Base-by-base conservation (phyloP, 2,797 vertebrate genomes). In the Danio tinwini region DNA sequence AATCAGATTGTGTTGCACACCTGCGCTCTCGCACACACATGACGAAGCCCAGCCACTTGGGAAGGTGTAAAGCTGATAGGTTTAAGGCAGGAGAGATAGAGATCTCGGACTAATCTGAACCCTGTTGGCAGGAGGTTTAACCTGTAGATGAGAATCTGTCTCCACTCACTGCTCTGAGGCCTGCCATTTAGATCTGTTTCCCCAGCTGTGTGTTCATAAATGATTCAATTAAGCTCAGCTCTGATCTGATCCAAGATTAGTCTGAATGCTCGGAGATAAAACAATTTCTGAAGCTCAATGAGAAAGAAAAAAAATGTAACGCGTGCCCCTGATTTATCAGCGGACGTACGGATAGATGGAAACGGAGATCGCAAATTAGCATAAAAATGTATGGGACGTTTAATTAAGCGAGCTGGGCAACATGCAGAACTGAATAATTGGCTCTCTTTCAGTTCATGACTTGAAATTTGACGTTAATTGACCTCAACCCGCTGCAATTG, bases 61-160 rank as follows among this genome's bases (percentile, higher is more conserved):
- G 78, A 80, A 73, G 69, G 78, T 80, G 78, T 80, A 80, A 80
- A 80, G 69, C 78, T 73, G 78, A 80, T 73, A 64, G 78, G 69
- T 80, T 80, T 80, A 80, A 62, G 42, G 69, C 61, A 49, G 40
- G 78, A 64, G 16, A 53, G 72, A 79, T 63, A 45, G 70, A 79
- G 56, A 80, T 80, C 78, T 80, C 58, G 45, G 78, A 73, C 78
- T 80, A 80, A 80, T 80, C 72, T 79, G 44, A 81, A 81, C 53
- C 64, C 56, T 81, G 73, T 81, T 81, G 80, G 67, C 74, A 76
- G 74, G 50, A 82, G 74, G 49, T 71, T 63, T 72, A 76, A 72
- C 74, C 68, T 77, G 74, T 49, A 82, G 74, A 76, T 82, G 74
- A 76, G 69, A 80, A 80, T 80, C 78, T 69, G 56, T 42, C 67